Evolutionary conservation across 2,797 vertebrate species (phyloP), one percentile per base, ranked within the genome.

Genomic region (Schizothorax lantsangensis): DNA sequence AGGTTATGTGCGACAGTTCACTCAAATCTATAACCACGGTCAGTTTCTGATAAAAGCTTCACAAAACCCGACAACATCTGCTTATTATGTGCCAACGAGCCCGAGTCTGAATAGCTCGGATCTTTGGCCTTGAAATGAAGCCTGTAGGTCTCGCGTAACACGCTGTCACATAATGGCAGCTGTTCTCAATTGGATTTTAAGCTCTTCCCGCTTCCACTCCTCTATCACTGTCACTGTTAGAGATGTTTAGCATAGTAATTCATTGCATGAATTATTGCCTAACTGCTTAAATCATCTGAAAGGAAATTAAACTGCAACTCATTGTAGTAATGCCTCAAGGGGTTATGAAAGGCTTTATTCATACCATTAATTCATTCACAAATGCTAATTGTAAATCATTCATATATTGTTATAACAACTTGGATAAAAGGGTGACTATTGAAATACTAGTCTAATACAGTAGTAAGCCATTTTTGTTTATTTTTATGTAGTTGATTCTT

Each of bases 51-150:
- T 30, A 59, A 68, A 84, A 49, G 45, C 73, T 84, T 84, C 38
- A 84, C 14, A 26, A 68, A 84, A 40, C 45, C 54, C 9, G 12
- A 73, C 71, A 66, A 81, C 8, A 75, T 75, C 73, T 78, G 30
- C 30, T 64, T 81, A 69, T 81, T 69, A 38, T 45, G 15, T 79
- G 38, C 12, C n/a, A 11, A 9, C 19, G 12, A n/a, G 45, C 47
- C 3, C 12, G 9, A 71, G 49, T 40, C 6, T 79, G 33, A 71
- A 69, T 54, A 78, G 59, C 45, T 77, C 23, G 7, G 40, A 69
- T 30, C 11, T 78, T 78, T 78, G 73, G 59, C 73, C 73, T 84
- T 84, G 83, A 84, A 54, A 68, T 40, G 45, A 84, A 78, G 45
- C 47, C 0, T 36, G 47, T 83, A 54, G 30, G 23, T 69, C 14